Evolutionary conservation across 2,888 invertebrate species (phyloP), one percentile per base, ranked within the genome.

Genomic region (Atrina japonica): DNA sequence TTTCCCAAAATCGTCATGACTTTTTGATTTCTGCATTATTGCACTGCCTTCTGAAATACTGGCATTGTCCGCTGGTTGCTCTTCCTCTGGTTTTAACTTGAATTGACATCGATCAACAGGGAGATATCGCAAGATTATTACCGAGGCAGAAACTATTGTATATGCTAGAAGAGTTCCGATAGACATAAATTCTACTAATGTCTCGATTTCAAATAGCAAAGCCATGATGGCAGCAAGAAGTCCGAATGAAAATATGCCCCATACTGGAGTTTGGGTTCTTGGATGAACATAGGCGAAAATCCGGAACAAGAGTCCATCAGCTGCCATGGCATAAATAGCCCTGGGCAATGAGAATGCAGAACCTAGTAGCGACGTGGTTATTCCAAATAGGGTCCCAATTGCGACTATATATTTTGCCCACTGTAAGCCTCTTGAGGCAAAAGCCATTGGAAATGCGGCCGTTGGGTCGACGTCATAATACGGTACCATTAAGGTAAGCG

Each of bases 141-240:
- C 96, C 73, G 95, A 95, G 16, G 96, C 96, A 77, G 96, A 96
- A 2, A 97, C 97, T 75, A 97, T 96, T 1, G 96, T 96, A 88
- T 97, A 97, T 0, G 96, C 96, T 6, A 97, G 96, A 75, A 97
- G 95, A 1, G 96, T 96, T 87, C 97, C 97, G 1, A 97, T 97
- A 1, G 97, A 97, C 96, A 97, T 96, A 88, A 97, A 97, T 88
- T 97, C 97, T 0, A 97, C 96, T 49, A 97, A 92, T 80, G 96
- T 96, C 82, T 96, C 94, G 80, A 97, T 92, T 90, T 97, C 97
- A 85, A 97, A 96, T 43, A 97, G 89, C 47, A 97, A 91, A 3
- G 97, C 96, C 76, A 97, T 94, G 0, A 95, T 66, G 1, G 87
- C 85, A 14, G 89, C 80, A 5, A 89, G 18, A 5, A 80, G 50